phyloP scores from a whole-genome alignment of 2,113 vertebrate species.

The Turdus rufiventris region DNA sequence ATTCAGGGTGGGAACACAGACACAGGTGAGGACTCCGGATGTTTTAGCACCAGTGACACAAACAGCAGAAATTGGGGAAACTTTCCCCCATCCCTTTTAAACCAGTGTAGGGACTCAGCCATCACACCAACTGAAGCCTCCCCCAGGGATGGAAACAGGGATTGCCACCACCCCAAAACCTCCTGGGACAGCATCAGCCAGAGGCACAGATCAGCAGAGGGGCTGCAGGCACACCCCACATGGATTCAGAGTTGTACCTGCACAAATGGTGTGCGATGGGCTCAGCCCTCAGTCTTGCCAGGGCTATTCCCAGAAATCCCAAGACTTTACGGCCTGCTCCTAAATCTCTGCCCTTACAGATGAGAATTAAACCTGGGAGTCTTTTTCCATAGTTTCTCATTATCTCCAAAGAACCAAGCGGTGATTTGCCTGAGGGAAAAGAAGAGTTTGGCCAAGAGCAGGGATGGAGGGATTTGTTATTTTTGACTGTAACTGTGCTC shows the following conservation, averaged over 20 bases:
- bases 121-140: not conserved
- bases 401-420: not conserved
- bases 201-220: fast-evolving
- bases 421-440: not conserved
- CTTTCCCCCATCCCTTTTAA: not conserved
- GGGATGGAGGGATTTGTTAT: not conserved
- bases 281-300: not conserved
- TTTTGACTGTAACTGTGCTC: not conserved
- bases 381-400: not conserved
- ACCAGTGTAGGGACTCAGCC: not conserved
- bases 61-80: not conserved
- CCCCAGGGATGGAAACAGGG: not conserved
- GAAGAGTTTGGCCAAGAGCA: not conserved
- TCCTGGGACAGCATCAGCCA: not conserved
- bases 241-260: not conserved
- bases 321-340: fast-evolving
- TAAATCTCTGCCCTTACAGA: not conserved
- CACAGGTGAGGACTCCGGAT: not conserved
- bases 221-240: not conserved
- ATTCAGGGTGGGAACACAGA: not conserved
- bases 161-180: not conserved
- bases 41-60: not conserved
- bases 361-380: not conserved
- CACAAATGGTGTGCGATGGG: not conserved
- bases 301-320: not conserved